A percentile compares a stretch with the other conserved stretches of the same genome.
These are phyloP conservation scores for Myxocyprinus asiaticus DNA, from an alignment of 2,113 vertebrate genomes.

Conservation along the genomic window DNA sequence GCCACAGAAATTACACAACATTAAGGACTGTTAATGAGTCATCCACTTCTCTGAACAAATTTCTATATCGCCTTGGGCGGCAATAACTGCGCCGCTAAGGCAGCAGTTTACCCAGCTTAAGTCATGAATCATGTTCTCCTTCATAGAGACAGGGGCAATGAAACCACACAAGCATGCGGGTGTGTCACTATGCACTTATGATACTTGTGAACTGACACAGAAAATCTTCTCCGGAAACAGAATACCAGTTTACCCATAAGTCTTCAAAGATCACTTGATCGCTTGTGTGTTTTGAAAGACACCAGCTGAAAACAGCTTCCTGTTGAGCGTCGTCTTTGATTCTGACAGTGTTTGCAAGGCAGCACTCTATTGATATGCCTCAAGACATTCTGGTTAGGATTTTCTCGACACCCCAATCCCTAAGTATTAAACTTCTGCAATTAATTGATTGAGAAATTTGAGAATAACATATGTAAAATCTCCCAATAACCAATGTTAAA, in stretches of 20 bases:
- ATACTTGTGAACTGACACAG: background rate
- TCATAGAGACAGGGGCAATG: background rate
- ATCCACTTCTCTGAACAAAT: background rate
- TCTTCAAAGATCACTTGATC: background rate
- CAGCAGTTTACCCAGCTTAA: background rate
- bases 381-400: too few relatives aligned
- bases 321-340: background rate
- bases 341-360: too few relatives aligned
- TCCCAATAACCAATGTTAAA: too few relatives aligned
- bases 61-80: background rate
- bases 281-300: background rate
- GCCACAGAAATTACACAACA: background rate
- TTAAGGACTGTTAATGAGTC: background rate
- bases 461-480: too few relatives aligned
- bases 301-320: conserved; percentile 1
- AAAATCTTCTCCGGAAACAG: conserved; percentile 4
- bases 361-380: too few relatives aligned
- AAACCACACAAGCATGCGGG: conserved; percentile 15
- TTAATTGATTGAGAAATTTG: too few relatives aligned
- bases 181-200: background rate
- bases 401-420: too few relatives aligned
- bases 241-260: background rate
- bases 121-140: conserved; percentile 1
- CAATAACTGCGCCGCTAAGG: background rate
- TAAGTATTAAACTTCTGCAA: too few relatives aligned